Evolutionary conservation across 2,113 vertebrate species (phyloP).

Genomic region (Xiphophorus maculatus): DNA sequence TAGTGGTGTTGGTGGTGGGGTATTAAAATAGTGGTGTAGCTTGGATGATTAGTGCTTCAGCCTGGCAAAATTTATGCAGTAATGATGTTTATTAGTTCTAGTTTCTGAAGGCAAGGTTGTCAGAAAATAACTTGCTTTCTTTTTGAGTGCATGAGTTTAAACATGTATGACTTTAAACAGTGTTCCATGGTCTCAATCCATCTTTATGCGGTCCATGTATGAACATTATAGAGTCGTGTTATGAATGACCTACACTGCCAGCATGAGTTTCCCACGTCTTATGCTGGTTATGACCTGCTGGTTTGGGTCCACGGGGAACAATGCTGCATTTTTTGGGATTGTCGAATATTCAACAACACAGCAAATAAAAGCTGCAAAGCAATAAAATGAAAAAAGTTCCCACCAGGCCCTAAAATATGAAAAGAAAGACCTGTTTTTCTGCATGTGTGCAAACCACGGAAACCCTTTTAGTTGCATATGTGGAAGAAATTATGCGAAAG

Average conservation of each 20-base stretch:
- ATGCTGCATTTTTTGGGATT: slow-evolving; percentile 34
- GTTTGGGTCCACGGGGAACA: slow-evolving; percentile 13
- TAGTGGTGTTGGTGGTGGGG: slow-evolving; percentile 27
- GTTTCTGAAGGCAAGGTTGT: slow-evolving; percentile 14
- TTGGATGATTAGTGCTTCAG: slow-evolving; percentile 46
- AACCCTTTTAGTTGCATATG: slow-evolving; percentile 43
- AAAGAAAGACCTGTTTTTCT: slow-evolving; percentile 22
- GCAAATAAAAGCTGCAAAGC: slow-evolving; percentile 55
- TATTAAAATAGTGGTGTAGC: slow-evolving; percentile 49
- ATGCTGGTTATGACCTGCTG: slow-evolving; percentile 40
- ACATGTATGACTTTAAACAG: slow-evolving; percentile 20
- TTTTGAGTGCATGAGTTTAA: not conserved
- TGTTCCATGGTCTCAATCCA: slow-evolving; percentile 29
- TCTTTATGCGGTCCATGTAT: slow-evolving; percentile 22
- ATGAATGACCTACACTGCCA: slow-evolving; percentile 16
- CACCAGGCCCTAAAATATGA: slow-evolving; percentile 35
- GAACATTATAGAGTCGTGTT: slow-evolving; percentile 50
- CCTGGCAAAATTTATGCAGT: slow-evolving; percentile 45
- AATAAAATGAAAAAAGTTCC: slow-evolving; percentile 61
- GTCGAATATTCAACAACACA: slow-evolving; percentile 44
- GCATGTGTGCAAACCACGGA: slow-evolving; percentile 38
- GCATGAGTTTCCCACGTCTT: slow-evolving; percentile 29
- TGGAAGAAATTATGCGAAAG: slow-evolving; percentile 58
- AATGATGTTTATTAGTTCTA: slow-evolving; percentile 51
- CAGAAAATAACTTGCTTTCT: not conserved